A percentile compares a stretch with the other conserved stretches of the same genome.
These are phyloP conservation scores for Corythornis cristatus DNA, from an alignment of 2,113 vertebrate species.

Conservation along the genomic window DNA sequence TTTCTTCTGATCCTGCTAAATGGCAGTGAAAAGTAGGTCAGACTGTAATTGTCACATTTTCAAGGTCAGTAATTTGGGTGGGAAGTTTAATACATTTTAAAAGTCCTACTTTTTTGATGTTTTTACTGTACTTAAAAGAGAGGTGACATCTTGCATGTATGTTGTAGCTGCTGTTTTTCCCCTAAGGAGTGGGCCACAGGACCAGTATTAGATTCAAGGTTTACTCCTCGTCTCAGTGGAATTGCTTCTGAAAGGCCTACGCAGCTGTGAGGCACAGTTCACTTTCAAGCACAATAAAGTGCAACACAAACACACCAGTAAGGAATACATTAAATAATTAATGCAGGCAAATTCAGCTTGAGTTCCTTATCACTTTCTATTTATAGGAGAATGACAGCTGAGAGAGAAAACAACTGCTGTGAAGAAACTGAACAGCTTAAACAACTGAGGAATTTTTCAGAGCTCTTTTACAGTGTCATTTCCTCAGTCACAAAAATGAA, in stretches of 20 bases:
- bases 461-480: background rate
- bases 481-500: conserved; percentile 7
- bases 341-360: background rate
- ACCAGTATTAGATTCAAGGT: background rate
- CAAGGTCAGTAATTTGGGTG: background rate
- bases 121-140: background rate
- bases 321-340: background rate
- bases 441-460: background rate
- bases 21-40: conserved; percentile 11
- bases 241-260: background rate
- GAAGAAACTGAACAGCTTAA: background rate
- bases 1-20: conserved; percentile 25
- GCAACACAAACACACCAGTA: background rate
- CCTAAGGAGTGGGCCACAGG: background rate
- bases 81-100: background rate
- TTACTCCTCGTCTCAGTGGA: background rate
- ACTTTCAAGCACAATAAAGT: background rate
- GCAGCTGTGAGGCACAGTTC: background rate
- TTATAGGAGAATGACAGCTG: background rate
- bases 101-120: background rate
- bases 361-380: background rate
- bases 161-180: background rate
- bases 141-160: background rate
- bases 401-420: background rate
- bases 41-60: background rate